Percentiles rank a stretch among this genome's conserved stretches.
Evolutionary conservation across 2,888 invertebrate genomes (phyloP).

Genomic region (Nematopogon swammerdamellus): DNA sequence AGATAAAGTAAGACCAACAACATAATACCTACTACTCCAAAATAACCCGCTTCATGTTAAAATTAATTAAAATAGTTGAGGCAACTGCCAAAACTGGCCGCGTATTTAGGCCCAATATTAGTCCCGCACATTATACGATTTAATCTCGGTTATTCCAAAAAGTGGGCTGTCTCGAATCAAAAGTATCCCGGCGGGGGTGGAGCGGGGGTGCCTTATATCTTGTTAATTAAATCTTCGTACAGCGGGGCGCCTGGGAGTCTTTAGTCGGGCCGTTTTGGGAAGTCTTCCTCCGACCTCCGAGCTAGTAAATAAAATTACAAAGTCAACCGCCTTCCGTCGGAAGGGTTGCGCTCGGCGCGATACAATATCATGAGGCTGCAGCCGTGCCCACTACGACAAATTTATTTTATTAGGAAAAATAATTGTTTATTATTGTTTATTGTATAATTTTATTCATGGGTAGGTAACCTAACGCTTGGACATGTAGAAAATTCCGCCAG

Average conservation of each 20-base stretch:
- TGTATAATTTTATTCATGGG: no score
- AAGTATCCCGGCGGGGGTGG: conserved; percentile 13
- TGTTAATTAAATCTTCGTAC: conserved; percentile 53
- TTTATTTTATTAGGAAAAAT: no score
- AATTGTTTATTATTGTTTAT: no score
- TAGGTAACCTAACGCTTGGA: no score
- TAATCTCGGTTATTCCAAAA: conserved; percentile 47
- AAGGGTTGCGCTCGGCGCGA: neutral
- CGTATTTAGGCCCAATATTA: neutral
- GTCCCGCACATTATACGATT: conserved; percentile 36
- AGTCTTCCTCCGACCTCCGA: neutral
- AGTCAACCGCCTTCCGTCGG: neutral
- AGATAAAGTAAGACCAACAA: no score
- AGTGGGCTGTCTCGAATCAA: conserved; percentile 46
- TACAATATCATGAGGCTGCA: neutral
- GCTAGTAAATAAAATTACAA: neutral
- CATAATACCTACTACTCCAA: no score
- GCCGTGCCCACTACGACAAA: neutral
- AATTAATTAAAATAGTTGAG: neutral
- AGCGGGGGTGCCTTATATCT: conserved; percentile 39
- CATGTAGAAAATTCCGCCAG: no score
- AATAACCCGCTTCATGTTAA: no score
- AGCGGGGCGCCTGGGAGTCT: conserved; percentile 28
- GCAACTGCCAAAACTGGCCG: neutral
- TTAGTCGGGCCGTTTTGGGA: neutral